A percentile compares a stretch with the other conserved stretches of the same genome.
phyloP scores from a whole-genome alignment of 2,113 vertebrate species.

The Cranoglanis bouderius region DNA sequence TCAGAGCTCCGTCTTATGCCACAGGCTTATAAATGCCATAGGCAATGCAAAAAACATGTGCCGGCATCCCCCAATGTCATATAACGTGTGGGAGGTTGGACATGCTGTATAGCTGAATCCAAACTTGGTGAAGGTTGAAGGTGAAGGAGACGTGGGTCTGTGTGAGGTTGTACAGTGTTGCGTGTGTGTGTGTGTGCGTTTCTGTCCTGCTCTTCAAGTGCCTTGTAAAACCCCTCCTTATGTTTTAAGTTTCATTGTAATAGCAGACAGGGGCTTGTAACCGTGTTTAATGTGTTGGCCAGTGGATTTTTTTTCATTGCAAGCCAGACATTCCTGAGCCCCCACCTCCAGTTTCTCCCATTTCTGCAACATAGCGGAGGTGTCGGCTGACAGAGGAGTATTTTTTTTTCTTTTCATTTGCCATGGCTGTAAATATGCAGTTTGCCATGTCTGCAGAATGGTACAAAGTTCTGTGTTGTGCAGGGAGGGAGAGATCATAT shows the following conservation, averaged over 20 bases:
- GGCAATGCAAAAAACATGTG: slow-evolving; percentile 36
- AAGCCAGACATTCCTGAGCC: slow-evolving; percentile 45
- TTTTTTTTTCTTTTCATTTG: slow-evolving; percentile 54
- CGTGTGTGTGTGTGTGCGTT: slow-evolving; percentile 20
- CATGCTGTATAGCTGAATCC: slow-evolving; percentile 21
- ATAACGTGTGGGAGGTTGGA: slow-evolving; percentile 32
- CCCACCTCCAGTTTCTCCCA: slow-evolving; percentile 49
- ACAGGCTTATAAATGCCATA: slow-evolving; percentile 22
- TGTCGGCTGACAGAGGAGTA: slow-evolving; percentile 52
- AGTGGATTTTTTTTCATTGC: slow-evolving; percentile 9
- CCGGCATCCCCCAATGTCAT: slow-evolving; percentile 5
- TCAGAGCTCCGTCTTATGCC: slow-evolving; percentile 14
- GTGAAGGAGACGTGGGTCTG: slow-evolving; percentile 13
- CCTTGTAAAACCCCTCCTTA: slow-evolving; percentile 35
- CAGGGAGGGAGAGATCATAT: slow-evolving; percentile 6
- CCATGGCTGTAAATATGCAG: slow-evolving; percentile 51
- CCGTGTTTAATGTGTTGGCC: slow-evolving; percentile 50
- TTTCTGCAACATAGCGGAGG: slow-evolving; percentile 48
- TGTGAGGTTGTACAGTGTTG: not conserved
- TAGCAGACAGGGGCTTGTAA: slow-evolving; percentile 41
- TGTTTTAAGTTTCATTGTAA: slow-evolving; percentile 46
- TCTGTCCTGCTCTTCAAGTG: slow-evolving; percentile 15
- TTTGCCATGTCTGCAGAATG: slow-evolving; percentile 49
- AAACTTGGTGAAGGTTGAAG: slow-evolving; percentile 14
- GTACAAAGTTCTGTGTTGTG: slow-evolving; percentile 42